A percentile compares a stretch with the other conserved stretches of the same genome.
Conservation (phyloP, 2,797 vertebrate species). For the Yasuhikotakia modesta region DNA sequence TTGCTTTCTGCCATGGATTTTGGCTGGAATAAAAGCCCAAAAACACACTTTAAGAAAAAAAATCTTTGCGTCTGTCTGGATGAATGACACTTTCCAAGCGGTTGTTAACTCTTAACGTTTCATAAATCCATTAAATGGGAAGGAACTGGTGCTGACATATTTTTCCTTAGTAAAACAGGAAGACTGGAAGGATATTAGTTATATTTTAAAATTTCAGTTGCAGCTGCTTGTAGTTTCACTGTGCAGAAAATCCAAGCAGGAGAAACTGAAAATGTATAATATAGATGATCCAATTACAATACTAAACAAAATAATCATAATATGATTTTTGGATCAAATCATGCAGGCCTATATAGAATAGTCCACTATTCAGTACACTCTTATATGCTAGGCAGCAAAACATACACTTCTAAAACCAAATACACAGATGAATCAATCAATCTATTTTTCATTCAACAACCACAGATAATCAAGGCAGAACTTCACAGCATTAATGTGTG, state of each 20-base stretch:
- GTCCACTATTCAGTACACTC: neutral
- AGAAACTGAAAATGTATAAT: too few species aligned
- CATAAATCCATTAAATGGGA: conserved; percentile 35
- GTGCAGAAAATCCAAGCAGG: too few species aligned
- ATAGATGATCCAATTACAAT: too few species aligned
- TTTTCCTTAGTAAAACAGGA: conserved; percentile 10
- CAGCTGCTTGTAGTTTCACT: too few species aligned
- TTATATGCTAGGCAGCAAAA: neutral
- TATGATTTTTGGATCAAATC: neutral
- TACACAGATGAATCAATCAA: neutral
- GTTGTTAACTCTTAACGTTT: conserved; percentile 24
- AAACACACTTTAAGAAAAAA: conserved; percentile 38
- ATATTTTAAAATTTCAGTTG: too few species aligned
- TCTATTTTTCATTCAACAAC: neutral
- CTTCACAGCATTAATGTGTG: neutral
- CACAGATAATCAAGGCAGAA: conserved; percentile 18
- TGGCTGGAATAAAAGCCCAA: conserved; percentile 29
- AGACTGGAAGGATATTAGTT: too few species aligned
- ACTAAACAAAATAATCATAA: too few species aligned
- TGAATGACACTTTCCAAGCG: conserved; percentile 15
- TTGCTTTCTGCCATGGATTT: conserved; percentile 32
- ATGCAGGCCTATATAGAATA: neutral
- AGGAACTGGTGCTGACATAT: conserved; percentile 14
- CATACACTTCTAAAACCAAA: neutral
- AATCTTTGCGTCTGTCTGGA: neutral